Evolutionary conservation across 2,888 invertebrate genomes (phyloP).

Genomic region (Idaea biselata): DNA sequence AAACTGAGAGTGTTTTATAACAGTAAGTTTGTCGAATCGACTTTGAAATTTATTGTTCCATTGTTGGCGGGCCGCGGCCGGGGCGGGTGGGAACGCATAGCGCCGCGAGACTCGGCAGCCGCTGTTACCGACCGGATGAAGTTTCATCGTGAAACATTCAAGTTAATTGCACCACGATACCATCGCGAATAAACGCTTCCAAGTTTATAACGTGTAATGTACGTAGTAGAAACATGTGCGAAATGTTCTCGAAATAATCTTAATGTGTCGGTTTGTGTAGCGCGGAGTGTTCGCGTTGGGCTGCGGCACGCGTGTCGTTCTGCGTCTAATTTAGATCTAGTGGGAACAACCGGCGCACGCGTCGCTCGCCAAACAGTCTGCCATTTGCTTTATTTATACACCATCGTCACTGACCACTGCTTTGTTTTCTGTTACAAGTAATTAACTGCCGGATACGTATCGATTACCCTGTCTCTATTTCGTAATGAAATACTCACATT

Average conservation of each 20-base stretch:
- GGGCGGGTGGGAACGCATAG: constrained; percentile 6
- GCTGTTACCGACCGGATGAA: constrained; percentile 22
- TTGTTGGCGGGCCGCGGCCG: constrained; percentile 32
- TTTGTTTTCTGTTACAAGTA: constrained; percentile 42
- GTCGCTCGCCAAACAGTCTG: constrained; percentile 59
- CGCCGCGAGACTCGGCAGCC: constrained; percentile 8
- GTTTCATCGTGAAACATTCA: constrained; percentile 30
- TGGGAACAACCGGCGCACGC: constrained; percentile 32
- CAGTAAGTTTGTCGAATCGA: constrained; percentile 35
- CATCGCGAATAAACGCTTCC: constrained; percentile 30
- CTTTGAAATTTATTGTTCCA: constrained; percentile 44
- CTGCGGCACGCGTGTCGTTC: constrained; percentile 28
- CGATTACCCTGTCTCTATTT: constrained; percentile 1
- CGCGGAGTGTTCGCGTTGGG: constrained; percentile 33
- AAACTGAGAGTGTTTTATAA: constrained; percentile 38
- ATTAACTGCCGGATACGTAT: constrained; percentile 28
- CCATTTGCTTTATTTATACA: constrained; percentile 29
- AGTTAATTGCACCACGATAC: constrained; percentile 42
- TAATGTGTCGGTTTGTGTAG: constrained; percentile 44
- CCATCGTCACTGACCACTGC: constrained; percentile 20
- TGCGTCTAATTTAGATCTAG: constrained; percentile 51
- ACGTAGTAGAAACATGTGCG: constrained; percentile 45
- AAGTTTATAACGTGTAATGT: constrained; percentile 45
- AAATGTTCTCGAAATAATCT: constrained; percentile 57
- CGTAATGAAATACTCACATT: background rate